These are phyloP conservation scores for Acromyrmex echinatior DNA, from an alignment of 1,140 invertebrate genomes.

Conservation along the genomic window DNA sequence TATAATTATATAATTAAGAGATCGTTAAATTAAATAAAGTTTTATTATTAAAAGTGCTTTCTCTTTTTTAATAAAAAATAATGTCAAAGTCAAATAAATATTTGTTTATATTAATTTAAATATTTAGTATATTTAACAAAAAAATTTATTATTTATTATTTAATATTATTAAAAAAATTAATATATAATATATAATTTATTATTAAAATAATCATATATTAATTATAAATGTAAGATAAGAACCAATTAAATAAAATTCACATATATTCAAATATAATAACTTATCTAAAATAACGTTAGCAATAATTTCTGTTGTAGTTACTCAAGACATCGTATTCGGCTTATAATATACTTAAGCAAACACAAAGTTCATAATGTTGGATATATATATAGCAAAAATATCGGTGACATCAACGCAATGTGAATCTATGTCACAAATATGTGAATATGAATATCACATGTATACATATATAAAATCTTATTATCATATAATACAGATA, in stretches of 20 bases:
- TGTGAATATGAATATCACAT: neutral
- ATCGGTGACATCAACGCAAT: neutral
- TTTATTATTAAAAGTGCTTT: neutral
- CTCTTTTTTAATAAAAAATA: neutral
- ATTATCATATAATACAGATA: neutral
- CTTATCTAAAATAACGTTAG: neutral
- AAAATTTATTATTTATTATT: neutral
- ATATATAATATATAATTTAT: no score
- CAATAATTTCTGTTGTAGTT: slow-evolving; percentile 55
- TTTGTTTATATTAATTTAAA: neutral
- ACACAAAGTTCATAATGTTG: neutral
- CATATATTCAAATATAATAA: neutral
- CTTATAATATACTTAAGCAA: slow-evolving; percentile 65
- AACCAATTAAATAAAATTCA: neutral
- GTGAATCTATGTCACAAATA: slow-evolving; percentile 8
- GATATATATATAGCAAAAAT: neutral
- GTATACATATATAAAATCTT: neutral
- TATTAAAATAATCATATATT: neutral
- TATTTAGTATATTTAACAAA: neutral
- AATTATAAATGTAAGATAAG: neutral
- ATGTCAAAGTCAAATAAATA: neutral
- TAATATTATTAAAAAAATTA: no score
- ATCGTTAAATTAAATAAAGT: neutral
- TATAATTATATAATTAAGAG: neutral
- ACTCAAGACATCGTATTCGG: slow-evolving; percentile 69